phyloP scores from a whole-genome alignment of 2,797 vertebrate species.

The Neomorphus geoffroyi region DNA sequence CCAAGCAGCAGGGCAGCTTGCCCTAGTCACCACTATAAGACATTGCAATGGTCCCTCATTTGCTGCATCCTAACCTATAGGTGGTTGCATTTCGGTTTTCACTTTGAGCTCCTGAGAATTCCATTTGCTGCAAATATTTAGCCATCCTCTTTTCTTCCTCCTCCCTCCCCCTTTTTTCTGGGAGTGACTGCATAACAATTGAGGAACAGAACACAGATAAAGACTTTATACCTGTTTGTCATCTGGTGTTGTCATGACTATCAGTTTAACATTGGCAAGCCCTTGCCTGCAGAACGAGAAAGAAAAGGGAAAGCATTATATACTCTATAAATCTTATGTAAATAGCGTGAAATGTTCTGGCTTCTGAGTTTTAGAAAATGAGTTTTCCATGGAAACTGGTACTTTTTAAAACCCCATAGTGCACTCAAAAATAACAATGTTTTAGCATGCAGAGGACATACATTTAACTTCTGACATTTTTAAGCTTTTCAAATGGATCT shows the following conservation, averaged over 20 bases:
- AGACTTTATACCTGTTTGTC: constrained; percentile 78
- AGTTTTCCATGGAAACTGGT: neutral
- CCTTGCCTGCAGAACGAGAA: constrained; percentile 80
- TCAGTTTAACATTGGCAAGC: constrained; percentile 85
- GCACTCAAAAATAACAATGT: neutral
- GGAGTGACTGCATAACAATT: neutral
- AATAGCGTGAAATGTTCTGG: neutral
- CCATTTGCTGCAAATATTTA: neutral
- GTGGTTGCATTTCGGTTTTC: neutral
- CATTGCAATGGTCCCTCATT: neutral
- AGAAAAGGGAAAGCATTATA: neutral
- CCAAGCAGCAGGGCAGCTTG: neutral
- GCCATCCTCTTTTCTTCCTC: neutral
- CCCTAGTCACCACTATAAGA: neutral
- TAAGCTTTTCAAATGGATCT: neutral
- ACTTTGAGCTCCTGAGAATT: neutral
- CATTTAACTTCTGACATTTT: neutral
- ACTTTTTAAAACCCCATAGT: neutral
- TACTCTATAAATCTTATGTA: neutral
- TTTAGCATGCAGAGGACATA: neutral
- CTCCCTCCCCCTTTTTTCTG: neutral
- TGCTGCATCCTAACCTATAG: rapidly evolving
- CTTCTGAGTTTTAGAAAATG: neutral
- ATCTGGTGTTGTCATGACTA: constrained; percentile 80
- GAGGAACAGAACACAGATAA: neutral